Evolutionary conservation across 35 echinoderm and acorn worm species (phyloP), one percentile per base, ranked within the genome.

Genomic region (Amphiura filiformis): DNA sequence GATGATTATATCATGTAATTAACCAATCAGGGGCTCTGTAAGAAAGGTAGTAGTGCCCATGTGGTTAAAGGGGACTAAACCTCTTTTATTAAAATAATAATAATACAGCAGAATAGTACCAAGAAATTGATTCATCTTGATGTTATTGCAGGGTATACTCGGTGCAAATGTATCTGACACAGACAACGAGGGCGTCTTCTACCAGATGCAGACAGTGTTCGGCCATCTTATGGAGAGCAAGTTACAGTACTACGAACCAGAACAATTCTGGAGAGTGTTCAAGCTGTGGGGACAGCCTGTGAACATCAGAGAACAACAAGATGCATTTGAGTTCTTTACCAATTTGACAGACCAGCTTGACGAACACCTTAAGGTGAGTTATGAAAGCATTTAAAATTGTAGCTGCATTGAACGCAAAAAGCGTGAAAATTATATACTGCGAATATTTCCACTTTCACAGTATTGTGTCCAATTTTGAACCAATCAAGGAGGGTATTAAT

Each of bases 321-420:
- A 99, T 90, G 96, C 96, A 56, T 99, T 99, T 93, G 96, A 99
- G 41, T 99, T 99, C 90, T 99, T 99, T 84, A 99, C 96, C 39
- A 94, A 92, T 31, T 56, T 99, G 20, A 99, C 93, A 11, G 96
- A 99, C 80, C 96, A 99, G 64, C 78, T 99, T 35, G 96, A 99
- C 65, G 96, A 91, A 23, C 92, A 89, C 49, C 93, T 99, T 31
- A 99, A 99, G 84, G 93, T 95, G 13, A 49, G 88, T n/a, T n/a
- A n/a, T 37, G 39, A 34, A 32, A 34, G 33, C 36, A 34, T 34
- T 20, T 78, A 36, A 78, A n/a, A n/a, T n/a, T n/a, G n/a, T n/a
- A n/a, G 64, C 23, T 70, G 13, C 31, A 28, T 75, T 75, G 32
- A 7, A 14, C 26, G 64, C 64, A 23, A 32, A n/a, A n/a, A n/a